Evolutionary conservation across 1,140 invertebrate species (phyloP).

Genomic region (Colletes latitarsis): DNA sequence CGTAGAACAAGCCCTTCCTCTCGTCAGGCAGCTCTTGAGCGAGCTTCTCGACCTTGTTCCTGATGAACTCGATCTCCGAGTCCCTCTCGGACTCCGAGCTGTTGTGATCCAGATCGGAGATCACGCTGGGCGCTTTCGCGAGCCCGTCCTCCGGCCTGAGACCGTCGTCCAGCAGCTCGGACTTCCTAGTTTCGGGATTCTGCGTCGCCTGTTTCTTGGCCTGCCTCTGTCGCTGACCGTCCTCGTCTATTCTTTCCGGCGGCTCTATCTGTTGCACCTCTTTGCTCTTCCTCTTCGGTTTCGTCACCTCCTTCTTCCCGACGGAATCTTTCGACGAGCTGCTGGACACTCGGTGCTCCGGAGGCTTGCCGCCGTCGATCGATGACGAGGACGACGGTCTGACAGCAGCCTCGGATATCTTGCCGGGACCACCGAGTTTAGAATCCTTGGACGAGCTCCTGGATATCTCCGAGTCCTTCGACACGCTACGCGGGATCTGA

Average conservation of each 20-base stretch:
- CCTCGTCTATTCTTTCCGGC: slow-evolving; percentile 37
- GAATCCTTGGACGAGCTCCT: slow-evolving; percentile 51
- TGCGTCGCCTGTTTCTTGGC: not conserved
- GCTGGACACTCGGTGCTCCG: slow-evolving; percentile 57
- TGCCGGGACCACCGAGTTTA: slow-evolving; percentile 39
- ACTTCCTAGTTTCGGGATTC: slow-evolving; percentile 29
- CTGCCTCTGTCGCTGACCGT: slow-evolving; percentile 6
- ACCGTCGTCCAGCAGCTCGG: slow-evolving; percentile 44
- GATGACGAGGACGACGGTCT: slow-evolving; percentile 24
- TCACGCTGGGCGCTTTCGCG: slow-evolving; percentile 66
- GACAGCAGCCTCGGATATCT: not conserved
- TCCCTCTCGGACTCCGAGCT: slow-evolving; percentile 91
- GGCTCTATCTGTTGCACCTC: slow-evolving; percentile 59
- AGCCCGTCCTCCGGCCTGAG: slow-evolving; percentile 31
- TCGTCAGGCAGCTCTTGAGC: slow-evolving; percentile 81
- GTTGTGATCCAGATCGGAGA: slow-evolving; percentile 82
- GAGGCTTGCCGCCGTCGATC: slow-evolving; percentile 30
- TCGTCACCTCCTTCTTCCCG: slow-evolving; percentile 67
- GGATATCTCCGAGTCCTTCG: slow-evolving; percentile 65
- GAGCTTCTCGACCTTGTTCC: slow-evolving; percentile 75
- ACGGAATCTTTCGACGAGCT: slow-evolving; percentile 69
- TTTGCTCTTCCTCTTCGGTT: slow-evolving; percentile 73
- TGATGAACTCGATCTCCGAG: slow-evolving; percentile 84
- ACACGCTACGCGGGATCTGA: slow-evolving; percentile 57
- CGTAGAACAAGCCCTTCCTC: slow-evolving; percentile 88